A percentile compares a stretch with the other conserved stretches of the same genome.
Conservation (phyloP, 2,888 invertebrate genomes). For the Perdita meconis region DNA sequence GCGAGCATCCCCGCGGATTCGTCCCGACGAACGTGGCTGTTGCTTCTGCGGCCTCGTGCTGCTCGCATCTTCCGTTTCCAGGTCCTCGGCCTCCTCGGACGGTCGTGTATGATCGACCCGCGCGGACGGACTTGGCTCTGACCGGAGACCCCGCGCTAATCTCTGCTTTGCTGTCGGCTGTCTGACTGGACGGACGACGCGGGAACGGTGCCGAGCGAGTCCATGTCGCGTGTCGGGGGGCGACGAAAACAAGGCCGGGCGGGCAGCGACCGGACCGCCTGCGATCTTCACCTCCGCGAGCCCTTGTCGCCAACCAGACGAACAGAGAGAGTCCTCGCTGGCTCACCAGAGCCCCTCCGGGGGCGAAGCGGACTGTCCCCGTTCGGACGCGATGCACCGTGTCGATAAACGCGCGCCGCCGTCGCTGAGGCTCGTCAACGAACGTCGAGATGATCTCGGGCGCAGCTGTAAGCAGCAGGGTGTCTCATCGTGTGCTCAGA, state of each 20-base stretch:
- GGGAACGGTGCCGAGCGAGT: conserved; percentile 59
- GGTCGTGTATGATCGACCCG: not conserved
- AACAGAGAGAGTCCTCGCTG: too few species aligned
- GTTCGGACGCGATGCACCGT: conserved; percentile 1
- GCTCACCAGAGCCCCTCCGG: too few species aligned
- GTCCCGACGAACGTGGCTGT: conserved; percentile 10
- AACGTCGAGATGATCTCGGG: conserved; percentile 39
- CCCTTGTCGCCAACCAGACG: too few species aligned
- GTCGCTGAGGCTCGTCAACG: conserved; percentile 14
- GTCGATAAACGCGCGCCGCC: not conserved
- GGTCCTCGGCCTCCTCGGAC: not conserved
- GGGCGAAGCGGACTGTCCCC: not conserved
- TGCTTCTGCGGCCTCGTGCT: not conserved
- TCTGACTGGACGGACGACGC: conserved; percentile 53
- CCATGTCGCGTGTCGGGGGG: conserved; percentile 41
- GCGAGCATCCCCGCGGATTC: conserved; percentile 1
- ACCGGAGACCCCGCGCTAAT: conserved; percentile 7
- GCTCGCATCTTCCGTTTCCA: conserved; percentile 25
- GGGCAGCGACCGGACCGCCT: not conserved
- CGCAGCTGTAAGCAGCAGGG: conserved; percentile 24
- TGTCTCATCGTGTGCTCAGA: conserved; percentile 15
- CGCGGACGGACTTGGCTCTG: conserved; percentile 14
- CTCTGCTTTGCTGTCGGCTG: conserved; percentile 17
- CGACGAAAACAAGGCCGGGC: conserved; percentile 9
- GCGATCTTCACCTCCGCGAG: too few species aligned